These are phyloP conservation scores for Micromesistius poutassou DNA, from an alignment of 2,797 vertebrate genomes.

Conservation along the genomic window DNA sequence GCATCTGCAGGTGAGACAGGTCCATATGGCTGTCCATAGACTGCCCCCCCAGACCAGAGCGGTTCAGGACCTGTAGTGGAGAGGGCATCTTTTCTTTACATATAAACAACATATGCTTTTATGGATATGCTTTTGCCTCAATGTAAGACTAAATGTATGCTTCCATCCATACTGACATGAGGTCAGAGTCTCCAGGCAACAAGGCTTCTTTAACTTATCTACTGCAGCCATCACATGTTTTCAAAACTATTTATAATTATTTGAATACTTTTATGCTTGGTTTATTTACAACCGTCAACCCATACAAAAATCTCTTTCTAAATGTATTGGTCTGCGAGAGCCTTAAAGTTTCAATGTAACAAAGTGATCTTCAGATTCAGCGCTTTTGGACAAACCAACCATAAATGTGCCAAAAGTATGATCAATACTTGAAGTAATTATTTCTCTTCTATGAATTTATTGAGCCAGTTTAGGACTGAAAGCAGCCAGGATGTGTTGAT, in stretches of 20 bases:
- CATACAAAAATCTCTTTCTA: background rate
- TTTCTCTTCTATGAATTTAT: background rate
- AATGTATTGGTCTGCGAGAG: background rate
- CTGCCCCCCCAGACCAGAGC: conserved; percentile 81
- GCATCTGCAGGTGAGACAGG: conserved; percentile 84
- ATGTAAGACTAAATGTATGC: background rate
- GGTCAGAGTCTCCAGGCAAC: background rate
- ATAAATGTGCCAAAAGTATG: background rate
- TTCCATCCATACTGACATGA: background rate
- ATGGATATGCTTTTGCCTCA: background rate
- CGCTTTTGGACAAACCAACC: background rate
- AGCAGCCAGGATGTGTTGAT: conserved; percentile 17
- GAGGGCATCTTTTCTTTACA: background rate
- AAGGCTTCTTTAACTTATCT: background rate
- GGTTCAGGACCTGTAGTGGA: conserved; percentile 79
- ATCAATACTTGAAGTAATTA: background rate
- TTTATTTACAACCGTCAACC: background rate
- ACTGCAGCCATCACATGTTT: background rate
- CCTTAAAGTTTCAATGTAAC: background rate
- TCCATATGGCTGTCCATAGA: conserved; percentile 90
- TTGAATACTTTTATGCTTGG: background rate
- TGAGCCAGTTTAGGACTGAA: background rate
- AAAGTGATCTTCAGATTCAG: background rate
- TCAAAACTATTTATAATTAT: background rate
- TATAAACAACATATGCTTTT: background rate